phyloP scores from a whole-genome alignment of 2,888 invertebrate genomes.

The Eugnorisma glareosa region DNA sequence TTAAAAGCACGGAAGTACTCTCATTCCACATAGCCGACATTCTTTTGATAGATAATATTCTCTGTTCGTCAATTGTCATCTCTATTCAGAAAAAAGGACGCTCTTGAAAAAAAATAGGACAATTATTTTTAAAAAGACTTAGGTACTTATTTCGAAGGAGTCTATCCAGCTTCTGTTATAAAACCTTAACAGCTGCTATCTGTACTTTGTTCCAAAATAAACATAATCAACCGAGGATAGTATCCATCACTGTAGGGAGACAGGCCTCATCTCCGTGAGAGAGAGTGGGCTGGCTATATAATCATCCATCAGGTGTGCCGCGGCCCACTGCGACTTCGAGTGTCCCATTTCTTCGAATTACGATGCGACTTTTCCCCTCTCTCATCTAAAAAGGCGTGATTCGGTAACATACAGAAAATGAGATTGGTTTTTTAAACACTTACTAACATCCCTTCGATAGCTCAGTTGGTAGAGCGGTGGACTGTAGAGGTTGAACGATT shows the following conservation, averaged over 20 bases:
- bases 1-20: too few relatives aligned
- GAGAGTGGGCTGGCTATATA: too few relatives aligned
- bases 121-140: neutral
- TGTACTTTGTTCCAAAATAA: neutral
- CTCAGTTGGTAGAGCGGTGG: constrained; percentile 90
- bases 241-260: neutral
- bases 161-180: neutral
- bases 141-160: neutral
- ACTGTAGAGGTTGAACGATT: constrained; percentile 77
- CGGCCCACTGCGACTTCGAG: neutral
- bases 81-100: neutral
- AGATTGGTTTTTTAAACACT: neutral
- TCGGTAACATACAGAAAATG: neutral
- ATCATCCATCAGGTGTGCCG: too few relatives aligned
- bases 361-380: neutral
- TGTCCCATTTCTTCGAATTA: neutral
- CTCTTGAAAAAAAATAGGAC: neutral
- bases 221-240: neutral
- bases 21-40: neutral
- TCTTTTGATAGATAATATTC: neutral
- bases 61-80: neutral
- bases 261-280: too few relatives aligned
- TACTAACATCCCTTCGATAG: constrained; percentile 82
- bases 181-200: neutral
- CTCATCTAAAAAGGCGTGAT: neutral